Evolutionary conservation across 2,888 invertebrate genomes (phyloP), one percentile per base, ranked within the genome.

Genomic region (Drosophila meridiana): DNA sequence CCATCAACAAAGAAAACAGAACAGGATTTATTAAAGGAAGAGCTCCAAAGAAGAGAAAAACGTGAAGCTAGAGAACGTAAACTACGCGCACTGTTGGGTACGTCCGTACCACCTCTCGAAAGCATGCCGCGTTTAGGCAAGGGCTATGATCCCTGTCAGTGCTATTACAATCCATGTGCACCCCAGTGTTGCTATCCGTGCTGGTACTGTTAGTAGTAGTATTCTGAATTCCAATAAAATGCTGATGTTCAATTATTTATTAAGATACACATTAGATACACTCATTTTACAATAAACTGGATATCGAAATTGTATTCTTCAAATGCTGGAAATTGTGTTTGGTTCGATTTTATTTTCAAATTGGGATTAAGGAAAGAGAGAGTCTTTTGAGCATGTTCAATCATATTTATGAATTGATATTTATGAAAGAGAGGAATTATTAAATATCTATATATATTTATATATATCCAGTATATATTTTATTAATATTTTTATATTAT

Each of bases 51-150:
- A 20, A 76, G 86, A 7, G 80, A 6, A 63, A 82, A 0, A 89
- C 73, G 3, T 28, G 7, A 7, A 2, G 74, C 68, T 28, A 67
- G 60, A 4, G 63, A 90, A 26, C 78, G 90, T 4, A 61, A 26
- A 28, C 83, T 73, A 9, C 66, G 66, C 7, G 55, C 28, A 2
- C 70, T 90, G 5, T 63, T 55, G 11, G 70, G 83, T 20, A 64
- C 73, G 26, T 78, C 82, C 14, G 69, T 82, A 5, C 91, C 88
- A 0, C 68, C 87, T 4, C 56, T 92, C 0, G 83, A 89, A 4
- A 74, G 67, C 61, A 68, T 90, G 34, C 81, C 89, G 11, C 82
- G 91, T 0, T 80, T 78, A 30, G 86, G 84, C n/a, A 91, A 80
- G 42, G 80, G 81, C 2, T 26, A 20, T 14, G 72, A 89, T 76